Evolutionary conservation across 2,797 vertebrate genomes (phyloP).

Genomic region (Dallia pectoralis): DNA sequence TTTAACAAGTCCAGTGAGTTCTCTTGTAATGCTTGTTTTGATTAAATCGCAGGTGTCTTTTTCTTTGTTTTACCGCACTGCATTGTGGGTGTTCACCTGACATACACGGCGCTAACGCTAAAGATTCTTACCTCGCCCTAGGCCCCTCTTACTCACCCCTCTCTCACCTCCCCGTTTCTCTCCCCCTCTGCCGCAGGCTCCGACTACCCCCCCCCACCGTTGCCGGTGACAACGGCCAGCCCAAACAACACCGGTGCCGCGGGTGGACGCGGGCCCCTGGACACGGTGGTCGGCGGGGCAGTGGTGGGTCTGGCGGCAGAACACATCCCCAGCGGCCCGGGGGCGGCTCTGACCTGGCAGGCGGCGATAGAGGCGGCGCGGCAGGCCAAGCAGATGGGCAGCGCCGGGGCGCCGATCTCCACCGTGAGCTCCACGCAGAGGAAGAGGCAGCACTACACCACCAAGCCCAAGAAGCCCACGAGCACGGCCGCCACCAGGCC

Average conservation of each 20-base stretch:
- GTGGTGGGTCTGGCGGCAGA: constrained; percentile 92
- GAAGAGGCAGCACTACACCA: constrained; percentile 92
- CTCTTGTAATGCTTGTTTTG: too few species aligned
- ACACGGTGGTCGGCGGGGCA: constrained; percentile 67
- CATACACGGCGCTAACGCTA: not conserved
- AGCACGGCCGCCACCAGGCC: constrained; percentile 88
- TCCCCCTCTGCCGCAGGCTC: constrained; percentile 65
- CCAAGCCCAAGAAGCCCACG: constrained; percentile 96
- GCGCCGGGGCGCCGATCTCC: constrained; percentile 87
- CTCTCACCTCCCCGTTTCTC: constrained; percentile 50
- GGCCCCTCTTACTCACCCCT: constrained; percentile 52
- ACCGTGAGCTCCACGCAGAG: constrained; percentile 94
- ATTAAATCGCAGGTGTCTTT: too few species aligned
- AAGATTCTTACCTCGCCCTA: not conserved
- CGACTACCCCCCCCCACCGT: constrained; percentile 91
- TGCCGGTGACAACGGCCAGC: constrained; percentile 75
- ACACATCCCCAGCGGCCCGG: constrained; percentile 90
- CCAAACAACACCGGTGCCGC: constrained; percentile 74
- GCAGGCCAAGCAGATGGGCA: constrained; percentile 97
- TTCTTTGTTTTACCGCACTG: too few species aligned
- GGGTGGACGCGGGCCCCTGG: constrained; percentile 73
- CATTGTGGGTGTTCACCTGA: too few species aligned
- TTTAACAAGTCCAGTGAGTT: not conserved
- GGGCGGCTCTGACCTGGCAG: constrained; percentile 96
- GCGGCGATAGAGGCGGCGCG: constrained; percentile 95